Percentiles rank a stretch among this genome's conserved stretches.
Evolutionary conservation across 2,888 invertebrate genomes (phyloP).

Genomic region (Hipparchia sbordonii): DNA sequence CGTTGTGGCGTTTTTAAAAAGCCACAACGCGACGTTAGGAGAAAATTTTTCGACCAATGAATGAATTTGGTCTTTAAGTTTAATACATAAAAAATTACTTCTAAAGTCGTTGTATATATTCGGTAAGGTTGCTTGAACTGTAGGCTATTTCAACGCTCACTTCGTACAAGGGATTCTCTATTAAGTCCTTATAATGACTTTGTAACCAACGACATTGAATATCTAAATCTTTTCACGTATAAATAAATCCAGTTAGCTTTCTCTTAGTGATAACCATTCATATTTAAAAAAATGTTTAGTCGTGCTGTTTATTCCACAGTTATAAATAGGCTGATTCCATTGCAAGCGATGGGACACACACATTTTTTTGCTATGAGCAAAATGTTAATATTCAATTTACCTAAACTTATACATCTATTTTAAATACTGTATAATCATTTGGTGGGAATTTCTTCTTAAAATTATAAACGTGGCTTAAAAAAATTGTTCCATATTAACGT

Average conservation of each 20-base stretch:
- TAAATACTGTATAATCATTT: neutral
- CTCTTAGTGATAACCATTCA: conserved; percentile 68
- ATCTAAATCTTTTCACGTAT: conserved; percentile 69
- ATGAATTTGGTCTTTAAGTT: too few relatives aligned
- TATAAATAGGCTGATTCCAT: conserved; percentile 36
- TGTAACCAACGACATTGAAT: conserved; percentile 68
- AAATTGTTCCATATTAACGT: neutral
- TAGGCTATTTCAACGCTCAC: conserved; percentile 79
- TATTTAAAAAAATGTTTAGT: conserved; percentile 57
- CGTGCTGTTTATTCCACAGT: conserved; percentile 59
- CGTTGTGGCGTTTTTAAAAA: too few relatives aligned
- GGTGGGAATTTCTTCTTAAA: neutral
- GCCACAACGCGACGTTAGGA: too few relatives aligned
- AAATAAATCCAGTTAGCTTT: conserved; percentile 72
- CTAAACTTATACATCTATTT: neutral
- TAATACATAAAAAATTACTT: conserved; percentile 4
- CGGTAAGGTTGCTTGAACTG: conserved; percentile 71
- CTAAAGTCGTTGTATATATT: conserved; percentile 68
- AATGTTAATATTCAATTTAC: neutral
- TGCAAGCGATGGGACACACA: conserved; percentile 26
- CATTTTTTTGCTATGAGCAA: neutral
- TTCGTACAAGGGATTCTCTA: conserved; percentile 79
- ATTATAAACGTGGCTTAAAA: neutral
- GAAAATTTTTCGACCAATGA: too few relatives aligned
- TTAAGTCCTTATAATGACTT: conserved; percentile 78